Conservation (phyloP, 2,797 vertebrate species). For the Poeciliopsis infans region DNA sequence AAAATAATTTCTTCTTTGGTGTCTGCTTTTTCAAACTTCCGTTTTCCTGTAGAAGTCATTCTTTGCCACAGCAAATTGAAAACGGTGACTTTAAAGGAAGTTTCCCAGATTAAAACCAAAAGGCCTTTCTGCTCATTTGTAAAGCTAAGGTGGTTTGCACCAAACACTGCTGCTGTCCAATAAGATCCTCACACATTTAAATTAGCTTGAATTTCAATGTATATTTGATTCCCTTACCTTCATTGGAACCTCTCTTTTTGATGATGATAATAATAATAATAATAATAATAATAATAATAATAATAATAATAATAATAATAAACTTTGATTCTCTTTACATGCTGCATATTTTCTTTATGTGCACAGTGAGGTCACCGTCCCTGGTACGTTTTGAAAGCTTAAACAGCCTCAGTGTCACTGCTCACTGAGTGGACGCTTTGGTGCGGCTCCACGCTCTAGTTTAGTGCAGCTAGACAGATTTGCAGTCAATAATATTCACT, state of each 20-base stretch:
- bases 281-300: neutral
- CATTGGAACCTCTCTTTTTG: neutral
- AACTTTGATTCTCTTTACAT: neutral
- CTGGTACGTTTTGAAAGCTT: conserved; percentile 10
- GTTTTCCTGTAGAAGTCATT: neutral
- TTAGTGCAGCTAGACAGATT: conserved; percentile 48
- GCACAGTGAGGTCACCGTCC: neutral
- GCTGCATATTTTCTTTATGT: neutral
- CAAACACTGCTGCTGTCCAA: neutral
- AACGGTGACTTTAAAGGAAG: neutral
- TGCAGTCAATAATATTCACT: conserved; percentile 67
- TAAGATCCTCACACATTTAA: neutral
- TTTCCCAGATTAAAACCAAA: neutral
- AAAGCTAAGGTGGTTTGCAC: neutral
- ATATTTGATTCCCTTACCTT: neutral
- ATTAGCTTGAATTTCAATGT: neutral
- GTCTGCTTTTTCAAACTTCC: neutral
- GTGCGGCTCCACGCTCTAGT: conserved; percentile 35
- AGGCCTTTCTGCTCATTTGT: neutral
- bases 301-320: neutral
- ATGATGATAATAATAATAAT: neutral
- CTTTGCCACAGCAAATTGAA: neutral
- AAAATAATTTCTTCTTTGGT: neutral
- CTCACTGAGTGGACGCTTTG: conserved; percentile 40
- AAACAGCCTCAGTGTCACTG: conserved; percentile 26